phyloP scores from a whole-genome alignment of 2,113 vertebrate species.

The Antigone vipio region DNA sequence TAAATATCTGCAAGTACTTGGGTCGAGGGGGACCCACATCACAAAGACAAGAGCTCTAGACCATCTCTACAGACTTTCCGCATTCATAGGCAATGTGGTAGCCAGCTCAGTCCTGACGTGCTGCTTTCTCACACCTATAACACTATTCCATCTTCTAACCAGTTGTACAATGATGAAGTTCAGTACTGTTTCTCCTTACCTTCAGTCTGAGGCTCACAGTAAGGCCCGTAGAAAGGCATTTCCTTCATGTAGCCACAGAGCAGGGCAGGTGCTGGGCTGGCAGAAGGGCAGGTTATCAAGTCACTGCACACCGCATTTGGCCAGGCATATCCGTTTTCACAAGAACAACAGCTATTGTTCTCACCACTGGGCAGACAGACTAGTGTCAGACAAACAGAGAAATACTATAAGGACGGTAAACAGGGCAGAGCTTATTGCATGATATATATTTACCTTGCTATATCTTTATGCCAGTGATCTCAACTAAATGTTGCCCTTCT shows the following conservation, averaged over 20 bases:
- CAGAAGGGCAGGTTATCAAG: neutral
- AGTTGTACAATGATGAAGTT: neutral
- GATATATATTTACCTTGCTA: neutral
- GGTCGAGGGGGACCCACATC: neutral
- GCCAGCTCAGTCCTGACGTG: neutral
- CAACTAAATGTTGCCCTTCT: neutral
- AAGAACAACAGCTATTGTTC: constrained; percentile 55
- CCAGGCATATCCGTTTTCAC: constrained; percentile 69
- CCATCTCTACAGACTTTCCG: neutral
- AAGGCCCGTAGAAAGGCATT: constrained; percentile 37
- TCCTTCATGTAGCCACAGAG: constrained; percentile 47
- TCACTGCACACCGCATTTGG: constrained; percentile 12
- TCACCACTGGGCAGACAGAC: constrained; percentile 56
- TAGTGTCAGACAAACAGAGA: constrained; percentile 3
- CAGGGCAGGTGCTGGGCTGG: neutral
- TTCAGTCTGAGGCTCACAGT: constrained; percentile 55
- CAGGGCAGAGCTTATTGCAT: fast-evolving
- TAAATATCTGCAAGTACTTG: neutral
- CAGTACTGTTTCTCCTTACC: constrained; percentile 43
- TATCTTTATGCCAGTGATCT: neutral
- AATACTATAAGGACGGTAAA: neutral
- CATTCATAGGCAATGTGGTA: neutral
- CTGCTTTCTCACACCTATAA: neutral
- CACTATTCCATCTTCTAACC: neutral
- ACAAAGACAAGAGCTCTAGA: neutral